Evolutionary conservation across 2,113 vertebrate species (phyloP).

Genomic region (Delphinus delphis): DNA sequence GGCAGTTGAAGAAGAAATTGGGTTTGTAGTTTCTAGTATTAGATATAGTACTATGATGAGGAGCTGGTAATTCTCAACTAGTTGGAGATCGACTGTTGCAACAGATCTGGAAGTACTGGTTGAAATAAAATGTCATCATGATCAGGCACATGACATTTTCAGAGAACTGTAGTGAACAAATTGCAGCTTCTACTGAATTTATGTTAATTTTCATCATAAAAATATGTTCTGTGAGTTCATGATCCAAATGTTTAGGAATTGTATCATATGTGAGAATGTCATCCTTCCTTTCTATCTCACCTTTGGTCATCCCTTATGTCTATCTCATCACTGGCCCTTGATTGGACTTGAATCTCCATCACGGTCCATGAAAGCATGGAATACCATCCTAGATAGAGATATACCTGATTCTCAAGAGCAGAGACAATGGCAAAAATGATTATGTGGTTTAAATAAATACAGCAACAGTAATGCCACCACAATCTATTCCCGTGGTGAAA

Average conservation of each 20-base stretch:
- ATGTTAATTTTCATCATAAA: not conserved
- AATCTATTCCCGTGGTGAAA: conserved; percentile 73
- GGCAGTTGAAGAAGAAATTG: not conserved
- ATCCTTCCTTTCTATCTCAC: not conserved
- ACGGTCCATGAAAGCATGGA: not conserved
- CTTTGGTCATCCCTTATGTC: not conserved
- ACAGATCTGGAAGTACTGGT: not conserved
- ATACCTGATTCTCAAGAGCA: conserved; percentile 50
- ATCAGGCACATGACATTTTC: not conserved
- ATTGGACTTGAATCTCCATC: not conserved
- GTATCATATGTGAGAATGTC: not conserved
- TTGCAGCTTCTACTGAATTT: not conserved
- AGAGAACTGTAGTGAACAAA: not conserved
- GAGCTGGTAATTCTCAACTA: not conserved
- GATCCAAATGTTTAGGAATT: not conserved
- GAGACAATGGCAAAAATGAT: conserved; percentile 68
- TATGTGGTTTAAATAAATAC: conserved; percentile 75
- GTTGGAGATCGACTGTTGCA: not conserved
- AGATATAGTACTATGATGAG: not conserved
- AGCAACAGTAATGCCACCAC: conserved; percentile 55
- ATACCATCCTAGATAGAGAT: conserved; percentile 38
- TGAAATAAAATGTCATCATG: not conserved
- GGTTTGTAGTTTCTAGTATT: not conserved
- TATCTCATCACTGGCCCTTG: not conserved
- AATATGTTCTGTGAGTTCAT: not conserved